Evolutionary conservation across 2,113 vertebrate species (phyloP).

Genomic region (Sinocyclocheilus anophthalmus): DNA sequence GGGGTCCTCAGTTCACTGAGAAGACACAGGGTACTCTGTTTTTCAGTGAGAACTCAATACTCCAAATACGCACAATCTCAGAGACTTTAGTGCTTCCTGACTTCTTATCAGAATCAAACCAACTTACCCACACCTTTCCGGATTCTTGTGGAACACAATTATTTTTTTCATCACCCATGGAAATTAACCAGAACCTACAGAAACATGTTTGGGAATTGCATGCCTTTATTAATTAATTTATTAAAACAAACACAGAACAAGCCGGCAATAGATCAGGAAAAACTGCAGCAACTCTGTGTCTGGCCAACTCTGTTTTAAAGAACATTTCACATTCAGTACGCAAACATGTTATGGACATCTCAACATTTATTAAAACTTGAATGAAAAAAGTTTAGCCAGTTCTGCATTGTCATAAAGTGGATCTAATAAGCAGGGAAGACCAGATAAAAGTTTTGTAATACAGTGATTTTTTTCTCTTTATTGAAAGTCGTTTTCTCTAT

Average conservation of each 20-base stretch:
- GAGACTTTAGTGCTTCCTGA: background rate
- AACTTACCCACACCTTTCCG: background rate
- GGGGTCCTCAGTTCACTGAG: background rate
- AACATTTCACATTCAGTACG: background rate
- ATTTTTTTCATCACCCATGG: background rate
- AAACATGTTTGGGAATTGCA: background rate
- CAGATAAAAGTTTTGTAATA: background rate
- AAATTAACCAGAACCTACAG: background rate
- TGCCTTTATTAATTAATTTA: background rate
- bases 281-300: background rate
- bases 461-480: background rate
- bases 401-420: background rate
- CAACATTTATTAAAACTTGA: background rate
- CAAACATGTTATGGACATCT: background rate
- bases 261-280: background rate
- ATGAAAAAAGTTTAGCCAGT: background rate
- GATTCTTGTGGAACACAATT: background rate
- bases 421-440: background rate
- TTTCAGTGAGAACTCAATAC: background rate
- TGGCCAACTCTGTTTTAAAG: background rate
- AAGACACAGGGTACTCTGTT: constrained; percentile 19
- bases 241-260: background rate
- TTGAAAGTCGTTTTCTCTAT: background rate
- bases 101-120: background rate
- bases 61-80: background rate